Evolutionary conservation across 2,797 vertebrate species (phyloP), one percentile per base, ranked within the genome.

Genomic region (Psittacula derbiana): DNA sequence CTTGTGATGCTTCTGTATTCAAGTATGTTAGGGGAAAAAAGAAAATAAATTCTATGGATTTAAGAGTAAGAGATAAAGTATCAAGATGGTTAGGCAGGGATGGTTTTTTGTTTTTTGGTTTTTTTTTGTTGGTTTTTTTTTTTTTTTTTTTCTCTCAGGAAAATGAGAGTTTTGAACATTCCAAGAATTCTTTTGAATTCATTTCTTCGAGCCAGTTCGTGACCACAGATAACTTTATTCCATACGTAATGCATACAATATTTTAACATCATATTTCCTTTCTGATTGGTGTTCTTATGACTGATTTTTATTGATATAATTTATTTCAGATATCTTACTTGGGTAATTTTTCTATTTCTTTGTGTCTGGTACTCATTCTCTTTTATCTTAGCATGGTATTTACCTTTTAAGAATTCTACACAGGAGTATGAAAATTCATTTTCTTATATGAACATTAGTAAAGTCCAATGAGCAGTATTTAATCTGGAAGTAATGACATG

Each of bases 401-500:
- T 90, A 65, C 16, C 41, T 75, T 49, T 88, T 23, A 50, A 43
- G 55, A 72, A 80, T 58, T 81, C 78, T 64, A 23, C 23, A 16
- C 2, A 27, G 74, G 10, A 46, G 2, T 8, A 40, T 36, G 76
- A 40, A 88, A 90, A 65, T 71, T 64, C 5, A 40, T 17, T 69
- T 70, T 76, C 12, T 81, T 86, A 9, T 70, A 30, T 44, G 28
- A 52, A 66, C 36, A 58, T 38, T 14, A 50, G n/a, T 58, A 41
- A 28, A 93, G 44, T 76, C 43, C 90, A 84, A 81, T 43, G 21
- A 87, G 8, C 2, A 31, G 23, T 62, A 69, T 87, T 93, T 83
- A 91, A 90, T 72, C 66, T 66, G 16, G n/a, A 93, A 90, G 81
- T 94, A 92, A 79, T 71, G 12, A 88, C 93, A 85, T 78, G 0